Conservation (phyloP, 2,888 invertebrate genomes). For the Vesta saturnalis region DNA sequence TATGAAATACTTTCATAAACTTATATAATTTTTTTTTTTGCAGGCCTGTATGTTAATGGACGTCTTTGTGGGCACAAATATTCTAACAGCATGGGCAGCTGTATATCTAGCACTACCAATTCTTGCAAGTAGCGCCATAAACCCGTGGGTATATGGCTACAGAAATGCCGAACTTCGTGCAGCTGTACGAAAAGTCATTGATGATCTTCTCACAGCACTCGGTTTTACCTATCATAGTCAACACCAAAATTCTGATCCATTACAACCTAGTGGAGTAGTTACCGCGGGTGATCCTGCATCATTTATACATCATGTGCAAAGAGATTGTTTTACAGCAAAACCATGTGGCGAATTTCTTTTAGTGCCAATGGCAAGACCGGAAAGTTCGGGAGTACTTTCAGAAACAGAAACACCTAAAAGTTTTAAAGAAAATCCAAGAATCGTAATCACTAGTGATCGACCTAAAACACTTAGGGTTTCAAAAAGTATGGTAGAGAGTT, state of each 20-base stretch:
- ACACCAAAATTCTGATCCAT: slow-evolving; percentile 51
- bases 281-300: slow-evolving; percentile 59
- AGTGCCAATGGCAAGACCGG: slow-evolving; percentile 59
- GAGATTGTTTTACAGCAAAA: slow-evolving; percentile 49
- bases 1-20: not conserved
- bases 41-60: slow-evolving; percentile 67
- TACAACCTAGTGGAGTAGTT: slow-evolving; percentile 58
- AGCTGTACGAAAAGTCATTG: slow-evolving; percentile 67
- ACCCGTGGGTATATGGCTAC: slow-evolving; percentile 74
- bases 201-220: slow-evolving; percentile 63
- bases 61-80: slow-evolving; percentile 64
- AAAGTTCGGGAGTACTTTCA: slow-evolving; percentile 56
- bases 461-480: slow-evolving; percentile 42
- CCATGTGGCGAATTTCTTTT: slow-evolving; percentile 56
- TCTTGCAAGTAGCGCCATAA: slow-evolving; percentile 68
- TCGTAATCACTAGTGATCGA: slow-evolving; percentile 47
- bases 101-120: slow-evolving; percentile 69
- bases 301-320: slow-evolving; percentile 58
- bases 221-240: slow-evolving; percentile 60
- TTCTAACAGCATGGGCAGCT: slow-evolving; percentile 65
- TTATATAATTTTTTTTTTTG: slow-evolving; percentile 44
- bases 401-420: slow-evolving; percentile 45
- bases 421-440: slow-evolving; percentile 49
- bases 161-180: slow-evolving; percentile 70
- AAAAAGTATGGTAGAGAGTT: slow-evolving; percentile 58